Percentiles rank a stretch among this genome's conserved stretches.
These are phyloP conservation scores for Lepidurus apus DNA, from an alignment of 1,140 invertebrate genomes.

Conservation along the genomic window DNA sequence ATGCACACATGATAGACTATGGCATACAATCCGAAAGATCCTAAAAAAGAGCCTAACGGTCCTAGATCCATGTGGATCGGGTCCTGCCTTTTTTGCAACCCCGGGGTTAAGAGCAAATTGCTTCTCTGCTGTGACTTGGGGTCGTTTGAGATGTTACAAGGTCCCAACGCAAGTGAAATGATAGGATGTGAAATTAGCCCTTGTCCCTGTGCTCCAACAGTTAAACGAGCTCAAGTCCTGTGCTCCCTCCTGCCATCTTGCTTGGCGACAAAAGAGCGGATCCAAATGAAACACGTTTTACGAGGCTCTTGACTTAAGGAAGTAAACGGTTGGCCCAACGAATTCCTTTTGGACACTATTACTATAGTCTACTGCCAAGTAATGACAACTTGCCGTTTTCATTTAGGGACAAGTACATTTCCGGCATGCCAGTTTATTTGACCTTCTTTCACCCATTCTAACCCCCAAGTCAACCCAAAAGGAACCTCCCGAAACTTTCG, in stretches of 20 bases:
- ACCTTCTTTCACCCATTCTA: not conserved
- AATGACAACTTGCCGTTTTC: constrained; percentile 19
- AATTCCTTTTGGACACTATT: constrained; percentile 17
- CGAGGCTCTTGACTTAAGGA: constrained; percentile 13
- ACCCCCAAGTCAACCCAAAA: not conserved
- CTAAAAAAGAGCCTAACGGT: not conserved
- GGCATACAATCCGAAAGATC: no score
- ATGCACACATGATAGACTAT: no score
- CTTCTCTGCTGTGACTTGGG: not conserved
- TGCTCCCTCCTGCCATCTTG: constrained; percentile 5
- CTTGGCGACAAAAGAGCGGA: constrained; percentile 12
- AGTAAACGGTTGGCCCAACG: constrained; percentile 9
- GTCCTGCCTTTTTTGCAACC: not conserved
- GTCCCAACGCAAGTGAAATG: constrained; percentile 13
- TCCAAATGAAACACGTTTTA: constrained; percentile 20
- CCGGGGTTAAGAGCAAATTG: not conserved
- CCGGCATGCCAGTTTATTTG: not conserved
- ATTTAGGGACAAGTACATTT: constrained; percentile 6
- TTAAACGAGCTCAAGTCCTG: constrained; percentile 10
- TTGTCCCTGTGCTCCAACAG: constrained; percentile 20
- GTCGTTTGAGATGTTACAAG: not conserved
- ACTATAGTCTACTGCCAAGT: constrained; percentile 2
- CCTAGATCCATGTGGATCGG: not conserved
- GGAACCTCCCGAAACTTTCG: not conserved
- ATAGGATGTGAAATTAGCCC: constrained; percentile 21